These are phyloP conservation scores for Antrozous pallidus DNA, from an alignment of 2,797 vertebrate species.

Conservation along the genomic window DNA sequence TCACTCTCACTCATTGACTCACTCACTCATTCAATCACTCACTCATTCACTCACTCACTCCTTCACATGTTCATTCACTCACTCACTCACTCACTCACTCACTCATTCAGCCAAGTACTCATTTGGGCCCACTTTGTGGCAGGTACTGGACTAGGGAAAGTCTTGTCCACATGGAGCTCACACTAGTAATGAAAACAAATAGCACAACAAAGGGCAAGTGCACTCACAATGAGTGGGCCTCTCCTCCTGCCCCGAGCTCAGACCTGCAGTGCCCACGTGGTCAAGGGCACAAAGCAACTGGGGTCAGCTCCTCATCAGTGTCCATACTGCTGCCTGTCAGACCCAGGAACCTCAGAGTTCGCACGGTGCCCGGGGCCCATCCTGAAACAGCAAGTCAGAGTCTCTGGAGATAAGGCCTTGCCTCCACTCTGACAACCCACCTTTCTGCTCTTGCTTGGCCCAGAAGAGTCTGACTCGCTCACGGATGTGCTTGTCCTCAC, in stretches of 20 bases:
- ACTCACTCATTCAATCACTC: too few relatives aligned
- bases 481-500: slow-evolving; percentile 85
- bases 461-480: slow-evolving; percentile 88
- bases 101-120: background rate
- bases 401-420: background rate
- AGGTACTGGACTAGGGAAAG: background rate
- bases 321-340: background rate
- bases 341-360: background rate
- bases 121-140: background rate
- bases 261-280: background rate
- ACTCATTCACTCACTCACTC: too few relatives aligned
- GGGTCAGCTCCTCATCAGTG: fast-evolving
- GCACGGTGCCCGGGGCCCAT: fast-evolving
- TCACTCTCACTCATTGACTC: too few relatives aligned
- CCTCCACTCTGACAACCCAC: slow-evolving; percentile 77
- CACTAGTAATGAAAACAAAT: background rate
- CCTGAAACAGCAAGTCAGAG: background rate
- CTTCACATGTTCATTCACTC: too few relatives aligned
- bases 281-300: background rate
- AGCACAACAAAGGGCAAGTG: background rate
- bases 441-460: slow-evolving; percentile 87
- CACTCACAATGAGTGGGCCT: background rate
- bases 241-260: background rate
- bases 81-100: too few relatives aligned
- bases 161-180: background rate